A percentile compares a stretch with the other conserved stretches of the same genome.
phyloP scores from a whole-genome alignment of 2,797 vertebrate species.

The Hybognathus amarus region DNA sequence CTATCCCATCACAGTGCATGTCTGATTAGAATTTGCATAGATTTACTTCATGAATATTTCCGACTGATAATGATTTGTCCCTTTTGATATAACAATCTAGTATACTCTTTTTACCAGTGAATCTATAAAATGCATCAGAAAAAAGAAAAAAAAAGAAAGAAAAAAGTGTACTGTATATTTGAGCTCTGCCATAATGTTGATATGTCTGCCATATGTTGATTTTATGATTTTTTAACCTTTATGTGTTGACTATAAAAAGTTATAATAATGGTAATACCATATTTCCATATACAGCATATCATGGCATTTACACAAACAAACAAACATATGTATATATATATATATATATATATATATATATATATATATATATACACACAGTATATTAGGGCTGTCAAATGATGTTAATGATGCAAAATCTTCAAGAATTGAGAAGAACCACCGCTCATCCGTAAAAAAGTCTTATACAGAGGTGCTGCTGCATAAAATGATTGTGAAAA shows the following conservation, averaged over 20 bases:
- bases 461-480: too few species aligned
- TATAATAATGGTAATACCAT: not conserved
- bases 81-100: conserved; percentile 4
- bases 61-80: conserved; percentile 19
- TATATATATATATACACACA: too few species aligned
- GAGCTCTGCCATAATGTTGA: not conserved
- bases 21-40: conserved; percentile 40
- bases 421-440: too few species aligned
- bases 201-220: too few species aligned
- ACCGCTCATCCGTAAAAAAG: too few species aligned
- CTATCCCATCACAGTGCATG: conserved; percentile 23
- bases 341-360: too few species aligned
- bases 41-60: conserved; percentile 43
- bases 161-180: not conserved
- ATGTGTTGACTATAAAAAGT: not conserved
- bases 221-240: not conserved
- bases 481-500: too few species aligned
- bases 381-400: too few species aligned
- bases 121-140: not conserved
- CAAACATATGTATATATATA: too few species aligned
- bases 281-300: not conserved
- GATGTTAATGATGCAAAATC: too few species aligned
- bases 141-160: too few species aligned
- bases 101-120: not conserved
- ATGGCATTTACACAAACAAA: not conserved